Base-by-base conservation (phyloP, 2,797 vertebrate species). In the Enteromius anoplus region DNA sequence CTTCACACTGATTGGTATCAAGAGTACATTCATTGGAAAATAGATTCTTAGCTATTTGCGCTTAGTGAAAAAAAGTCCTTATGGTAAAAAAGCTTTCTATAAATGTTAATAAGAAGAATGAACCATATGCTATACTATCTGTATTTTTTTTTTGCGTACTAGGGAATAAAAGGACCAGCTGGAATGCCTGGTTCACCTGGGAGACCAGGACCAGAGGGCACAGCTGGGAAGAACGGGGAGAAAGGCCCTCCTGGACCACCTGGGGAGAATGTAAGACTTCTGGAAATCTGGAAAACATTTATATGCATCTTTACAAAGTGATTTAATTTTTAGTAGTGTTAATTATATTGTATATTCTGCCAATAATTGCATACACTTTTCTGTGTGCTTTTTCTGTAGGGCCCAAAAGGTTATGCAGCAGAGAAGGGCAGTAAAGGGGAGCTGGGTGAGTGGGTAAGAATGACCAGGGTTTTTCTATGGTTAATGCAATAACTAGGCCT, bases 381-480 rank as follows among this genome's bases (percentile, higher is more conserved):
- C 21, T 69, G 17, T 66, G 23, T 75, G 40, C 84, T 5, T 5
- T 83, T 86, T 62, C 81, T 78, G 1, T 32, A 96, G 95, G 95
- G 95, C 42, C 88, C 85, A 17, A 84, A 92, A 86, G 95, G 94
- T 68, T 94, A 93, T 85, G 84, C 72, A 73, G 95, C 94, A 86
- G 95, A 96, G 34, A 85, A 73, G 21, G 94, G 94, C 75, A 87
- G 11, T 88, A 93, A 92, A 89, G 95, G 94, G 92, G 94, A 95
- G 89, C 91, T 84, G 91, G 95, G 94, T 93, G 94, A 95, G 89
- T 93, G 91, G 95, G 95, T 95, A 95, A 95, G 94, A 92, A 83
- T 86, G 73, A 70, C 87, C 85, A 88, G 73, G 51, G 83, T 87
- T 92, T 92, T 70, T 91, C 72, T 85, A 34, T 45, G 23, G 29